These are phyloP conservation scores for Phrynocephalus versicolor DNA, from an alignment of 2,113 vertebrate genomes.

Conservation along the genomic window DNA sequence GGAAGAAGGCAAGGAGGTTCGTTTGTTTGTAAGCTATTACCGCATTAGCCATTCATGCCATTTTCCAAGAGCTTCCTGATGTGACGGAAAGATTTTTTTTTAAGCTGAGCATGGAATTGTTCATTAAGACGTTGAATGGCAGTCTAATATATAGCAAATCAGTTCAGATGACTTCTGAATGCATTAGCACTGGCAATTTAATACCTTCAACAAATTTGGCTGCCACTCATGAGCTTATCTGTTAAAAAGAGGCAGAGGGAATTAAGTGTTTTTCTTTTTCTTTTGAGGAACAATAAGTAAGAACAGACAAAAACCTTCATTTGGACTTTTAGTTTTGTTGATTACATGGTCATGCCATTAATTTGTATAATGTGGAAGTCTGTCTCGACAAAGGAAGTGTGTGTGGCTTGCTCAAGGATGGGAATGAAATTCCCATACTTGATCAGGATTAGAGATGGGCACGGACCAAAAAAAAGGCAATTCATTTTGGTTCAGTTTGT, in stretches of 20 bases:
- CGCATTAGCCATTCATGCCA: slow-evolving; percentile 67
- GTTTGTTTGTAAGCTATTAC: slow-evolving; percentile 76
- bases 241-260: slow-evolving; percentile 55
- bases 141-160: slow-evolving; percentile 83
- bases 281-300: slow-evolving; percentile 64
- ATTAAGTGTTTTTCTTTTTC: slow-evolving; percentile 59
- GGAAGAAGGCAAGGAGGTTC: slow-evolving; percentile 32
- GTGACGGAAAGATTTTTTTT: slow-evolving; percentile 75
- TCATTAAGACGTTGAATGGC: slow-evolving; percentile 82
- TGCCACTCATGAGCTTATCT: slow-evolving; percentile 79
- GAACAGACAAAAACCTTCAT: slow-evolving; percentile 64
- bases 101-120: slow-evolving; percentile 72
- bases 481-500: too few species aligned
- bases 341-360: slow-evolving; percentile 73
- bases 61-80: slow-evolving; percentile 66
- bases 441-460: too few species aligned
- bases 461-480: too few species aligned
- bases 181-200: slow-evolving; percentile 82
- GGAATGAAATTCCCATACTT: slow-evolving; percentile 58
- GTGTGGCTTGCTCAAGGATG: slow-evolving; percentile 48
- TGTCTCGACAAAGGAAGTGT: slow-evolving; percentile 59
- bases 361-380: slow-evolving; percentile 60
- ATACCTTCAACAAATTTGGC: slow-evolving; percentile 82
- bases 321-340: slow-evolving; percentile 36
- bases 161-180: slow-evolving; percentile 81